Conservation (phyloP, 2,797 vertebrate species). For the Carapus acus region DNA sequence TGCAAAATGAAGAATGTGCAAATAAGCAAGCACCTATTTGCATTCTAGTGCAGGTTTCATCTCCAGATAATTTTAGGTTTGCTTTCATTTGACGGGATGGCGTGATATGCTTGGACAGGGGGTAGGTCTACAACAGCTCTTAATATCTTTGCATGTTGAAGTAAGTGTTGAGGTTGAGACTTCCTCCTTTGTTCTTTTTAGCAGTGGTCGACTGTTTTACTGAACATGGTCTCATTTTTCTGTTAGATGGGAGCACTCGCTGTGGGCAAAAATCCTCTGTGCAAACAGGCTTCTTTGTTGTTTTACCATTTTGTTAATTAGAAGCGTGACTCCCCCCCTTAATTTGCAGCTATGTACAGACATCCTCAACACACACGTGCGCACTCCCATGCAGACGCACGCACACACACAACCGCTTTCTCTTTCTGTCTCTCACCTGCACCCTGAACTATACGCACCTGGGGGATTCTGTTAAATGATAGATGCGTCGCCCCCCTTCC, state of each 20-base stretch:
- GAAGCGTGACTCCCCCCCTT: conserved; percentile 3
- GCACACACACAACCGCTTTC: no score
- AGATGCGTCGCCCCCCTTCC: conserved; percentile 35
- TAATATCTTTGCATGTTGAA: neutral
- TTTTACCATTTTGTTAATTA: conserved; percentile 38
- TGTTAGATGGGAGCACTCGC: conserved; percentile 67
- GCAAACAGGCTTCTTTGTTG: conserved; percentile 9
- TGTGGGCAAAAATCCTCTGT: conserved; percentile 1
- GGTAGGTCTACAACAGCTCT: neutral
- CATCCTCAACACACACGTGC: no score
- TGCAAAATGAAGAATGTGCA: conserved; percentile 52
- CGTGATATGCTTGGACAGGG: conserved; percentile 13
- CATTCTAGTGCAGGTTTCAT: conserved; percentile 6
- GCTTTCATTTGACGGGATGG: conserved; percentile 9
- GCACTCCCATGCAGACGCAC: no score
- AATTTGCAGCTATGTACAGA: no score
- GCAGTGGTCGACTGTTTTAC: neutral
- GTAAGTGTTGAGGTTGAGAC: neutral
- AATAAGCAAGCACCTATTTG: conserved; percentile 47
- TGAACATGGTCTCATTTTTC: conserved; percentile 19
- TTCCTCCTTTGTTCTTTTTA: neutral
- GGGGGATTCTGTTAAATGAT: conserved; percentile 49
- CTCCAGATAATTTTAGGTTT: no score
- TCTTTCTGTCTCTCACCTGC: neutral
- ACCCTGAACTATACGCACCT: conserved; percentile 39